Evolutionary conservation across 1,140 invertebrate genomes (phyloP).

Genomic region (Rhizoglyphus robini): DNA sequence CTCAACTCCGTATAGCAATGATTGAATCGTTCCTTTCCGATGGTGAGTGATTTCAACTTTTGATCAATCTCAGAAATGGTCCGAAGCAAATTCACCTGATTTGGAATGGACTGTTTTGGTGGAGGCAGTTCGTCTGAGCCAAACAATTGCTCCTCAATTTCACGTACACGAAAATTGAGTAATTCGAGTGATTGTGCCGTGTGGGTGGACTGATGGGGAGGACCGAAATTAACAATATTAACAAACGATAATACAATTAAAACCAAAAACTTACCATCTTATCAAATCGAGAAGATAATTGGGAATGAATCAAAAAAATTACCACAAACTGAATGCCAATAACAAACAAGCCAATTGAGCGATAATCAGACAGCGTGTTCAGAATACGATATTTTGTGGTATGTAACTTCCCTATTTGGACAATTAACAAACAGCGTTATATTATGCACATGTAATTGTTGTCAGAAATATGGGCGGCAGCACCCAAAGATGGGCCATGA

Average conservation of each 20-base stretch:
- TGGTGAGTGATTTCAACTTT: slow-evolving; percentile 12
- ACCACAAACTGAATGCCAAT: too few relatives aligned
- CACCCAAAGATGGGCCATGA: too few relatives aligned
- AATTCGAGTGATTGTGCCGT: background rate
- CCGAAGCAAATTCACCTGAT: background rate
- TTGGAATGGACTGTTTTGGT: background rate
- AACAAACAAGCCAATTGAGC: too few relatives aligned
- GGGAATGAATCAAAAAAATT: background rate
- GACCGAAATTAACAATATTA: background rate
- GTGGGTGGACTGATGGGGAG: background rate
- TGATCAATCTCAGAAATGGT: background rate
- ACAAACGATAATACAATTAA: background rate
- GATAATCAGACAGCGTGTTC: too few relatives aligned
- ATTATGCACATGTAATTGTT: too few relatives aligned
- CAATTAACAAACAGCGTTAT: too few relatives aligned
- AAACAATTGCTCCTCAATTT: background rate
- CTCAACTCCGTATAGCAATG: background rate
- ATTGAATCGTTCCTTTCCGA: slow-evolving; percentile 14
- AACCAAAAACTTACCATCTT: slow-evolving; percentile 8
- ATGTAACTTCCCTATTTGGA: too few relatives aligned
- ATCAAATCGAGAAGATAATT: background rate
- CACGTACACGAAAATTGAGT: background rate
- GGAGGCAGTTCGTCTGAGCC: background rate
- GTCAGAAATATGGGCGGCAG: too few relatives aligned
- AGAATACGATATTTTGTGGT: too few relatives aligned